Evolutionary conservation across 2,888 invertebrate genomes (phyloP), one percentile per base, ranked within the genome.

Genomic region (Sthenelais limicola): DNA sequence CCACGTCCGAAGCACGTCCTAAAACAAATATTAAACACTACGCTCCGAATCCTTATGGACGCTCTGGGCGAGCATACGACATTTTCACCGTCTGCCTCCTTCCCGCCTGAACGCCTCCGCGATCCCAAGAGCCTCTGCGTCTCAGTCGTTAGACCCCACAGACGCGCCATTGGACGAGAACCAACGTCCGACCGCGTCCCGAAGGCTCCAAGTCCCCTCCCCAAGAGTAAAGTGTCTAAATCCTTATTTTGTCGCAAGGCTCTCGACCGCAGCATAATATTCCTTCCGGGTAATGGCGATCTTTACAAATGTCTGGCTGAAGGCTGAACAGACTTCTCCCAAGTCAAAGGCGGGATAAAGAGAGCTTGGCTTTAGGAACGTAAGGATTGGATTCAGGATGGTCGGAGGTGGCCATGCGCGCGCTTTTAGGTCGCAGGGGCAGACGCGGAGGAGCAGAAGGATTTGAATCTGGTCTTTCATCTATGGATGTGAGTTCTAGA

Each of bases 301-400:
- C 33, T 56, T 56, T 56, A 56, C 56, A 12, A 28, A 12, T n/a
- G 56, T 33, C 56, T 32, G 43, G 43, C 9, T 9, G 43, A 18
- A 43, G 43, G 43, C 9, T 9, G 43, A 18, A 18, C 12, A 43
- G 43, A 18, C 12, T 12, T 9, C 9, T 9, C 9, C 12, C 12
- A 32, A 21, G 56, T 56, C 56, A 56, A 56, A 56, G 56, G 56
- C 32, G 12, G 56, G 62, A 62, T 62, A 38, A 62, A 38, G 62
- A 62, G 62, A 5, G 62, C 38, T 62, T 43, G 62, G 38, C 62
- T 62, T 62, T 62, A 62, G 62, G 62, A 62, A 62, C 62, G 62
- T 62, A 38, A 24, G 62, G 62, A 62, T 62, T 62, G 43, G 38
- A 26, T 38, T 35, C 38, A 38, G 26, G 62, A 38, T 38, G 62